Percentiles rank a stretch among this genome's conserved stretches.
Evolutionary conservation across 2,888 invertebrate genomes (phyloP).

Genomic region (Auanema freiburgensis): DNA sequence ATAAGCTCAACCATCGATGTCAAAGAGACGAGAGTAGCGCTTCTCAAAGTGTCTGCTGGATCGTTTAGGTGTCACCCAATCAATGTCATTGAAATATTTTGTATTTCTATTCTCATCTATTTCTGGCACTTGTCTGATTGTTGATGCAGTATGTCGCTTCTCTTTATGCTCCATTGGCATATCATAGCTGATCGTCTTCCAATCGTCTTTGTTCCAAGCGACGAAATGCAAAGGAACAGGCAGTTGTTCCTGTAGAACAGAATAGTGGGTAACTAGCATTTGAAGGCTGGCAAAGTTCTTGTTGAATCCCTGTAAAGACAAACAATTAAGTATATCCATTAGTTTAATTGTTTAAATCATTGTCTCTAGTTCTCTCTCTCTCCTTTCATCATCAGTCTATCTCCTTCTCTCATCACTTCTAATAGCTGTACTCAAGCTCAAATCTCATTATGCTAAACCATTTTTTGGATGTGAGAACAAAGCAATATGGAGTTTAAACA

Average conservation of each 20-base stretch:
- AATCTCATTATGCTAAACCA: not conserved
- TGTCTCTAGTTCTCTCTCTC: not conserved
- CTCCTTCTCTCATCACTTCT: not conserved
- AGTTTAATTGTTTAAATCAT: not conserved
- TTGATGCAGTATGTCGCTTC: too few species aligned
- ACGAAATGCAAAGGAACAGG: conserved; percentile 38
- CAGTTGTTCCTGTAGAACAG: conserved; percentile 38
- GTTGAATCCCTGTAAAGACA: conserved; percentile 20
- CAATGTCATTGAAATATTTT: too few species aligned
- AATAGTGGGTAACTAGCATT: conserved; percentile 45
- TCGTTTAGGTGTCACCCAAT: too few species aligned
- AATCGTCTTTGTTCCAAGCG: conserved; percentile 37
- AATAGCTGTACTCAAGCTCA: not conserved
- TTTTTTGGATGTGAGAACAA: conserved; percentile 5
- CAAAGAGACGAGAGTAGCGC: too few species aligned
- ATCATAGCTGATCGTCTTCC: conserved; percentile 14
- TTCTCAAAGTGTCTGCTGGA: too few species aligned
- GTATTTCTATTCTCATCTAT: too few species aligned
- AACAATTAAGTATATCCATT: not conserved
- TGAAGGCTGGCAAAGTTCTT: conserved; percentile 40
- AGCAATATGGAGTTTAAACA: too few species aligned
- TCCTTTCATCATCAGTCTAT: not conserved
- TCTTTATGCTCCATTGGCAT: too few species aligned
- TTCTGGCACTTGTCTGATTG: too few species aligned
- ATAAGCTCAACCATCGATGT: too few species aligned